A percentile compares a stretch with the other conserved stretches of the same genome.
These are phyloP conservation scores for Accipiter virgatus DNA, from an alignment of 2,113 vertebrate species.

Conservation along the genomic window DNA sequence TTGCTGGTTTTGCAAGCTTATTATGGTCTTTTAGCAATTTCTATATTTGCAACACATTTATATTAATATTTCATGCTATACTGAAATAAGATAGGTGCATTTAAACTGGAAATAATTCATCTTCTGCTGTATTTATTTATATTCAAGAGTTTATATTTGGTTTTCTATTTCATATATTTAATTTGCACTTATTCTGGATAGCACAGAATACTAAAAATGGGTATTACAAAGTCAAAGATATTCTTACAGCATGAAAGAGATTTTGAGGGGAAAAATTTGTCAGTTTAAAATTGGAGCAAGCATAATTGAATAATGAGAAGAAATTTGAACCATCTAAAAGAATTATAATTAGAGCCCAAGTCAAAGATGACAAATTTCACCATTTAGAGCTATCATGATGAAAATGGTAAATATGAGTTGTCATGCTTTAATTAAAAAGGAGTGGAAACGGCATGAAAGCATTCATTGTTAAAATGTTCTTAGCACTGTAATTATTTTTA, in stretches of 20 bases:
- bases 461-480: slow-evolving; percentile 58
- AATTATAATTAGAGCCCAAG: slow-evolving; percentile 59
- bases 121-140: slow-evolving; percentile 19
- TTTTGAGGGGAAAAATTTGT: slow-evolving; percentile 17
- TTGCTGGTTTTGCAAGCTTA: slow-evolving; percentile 15
- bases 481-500: slow-evolving; percentile 67
- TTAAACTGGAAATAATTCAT: slow-evolving; percentile 38
- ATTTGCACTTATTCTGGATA: slow-evolving; percentile 22
- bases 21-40: slow-evolving; percentile 10
- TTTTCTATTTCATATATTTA: slow-evolving; percentile 18
- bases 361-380: slow-evolving; percentile 54
- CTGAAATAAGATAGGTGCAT: slow-evolving; percentile 16
- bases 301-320: slow-evolving; percentile 52
- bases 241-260: slow-evolving; percentile 17
- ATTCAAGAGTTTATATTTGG: slow-evolving; percentile 29
- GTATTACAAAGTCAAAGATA: background rate
- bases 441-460: slow-evolving; percentile 29
- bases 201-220: background rate
- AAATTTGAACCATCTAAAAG: slow-evolving; percentile 38
- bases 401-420: slow-evolving; percentile 56
- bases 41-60: slow-evolving; percentile 9
- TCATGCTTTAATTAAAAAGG: slow-evolving; percentile 61
- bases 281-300: slow-evolving; percentile 48
- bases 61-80: slow-evolving; percentile 50
- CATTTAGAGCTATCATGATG: slow-evolving; percentile 51